Conservation (phyloP, 2,797 vertebrate genomes). For the Eulemur rubriventer region DNA sequence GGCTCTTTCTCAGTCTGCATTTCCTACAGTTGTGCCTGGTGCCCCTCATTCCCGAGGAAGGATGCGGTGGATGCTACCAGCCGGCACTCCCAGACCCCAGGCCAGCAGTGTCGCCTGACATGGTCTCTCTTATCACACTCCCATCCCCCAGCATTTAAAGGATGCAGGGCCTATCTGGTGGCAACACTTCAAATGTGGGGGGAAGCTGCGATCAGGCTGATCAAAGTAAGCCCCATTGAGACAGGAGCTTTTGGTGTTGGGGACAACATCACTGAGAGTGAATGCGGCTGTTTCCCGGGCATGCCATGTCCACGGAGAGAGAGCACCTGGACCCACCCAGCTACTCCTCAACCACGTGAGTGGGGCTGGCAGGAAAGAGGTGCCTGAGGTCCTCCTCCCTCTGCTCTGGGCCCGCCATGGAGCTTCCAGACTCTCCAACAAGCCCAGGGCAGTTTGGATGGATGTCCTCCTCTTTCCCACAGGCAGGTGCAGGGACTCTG, state of each 20-base stretch:
- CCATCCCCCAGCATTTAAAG: neutral
- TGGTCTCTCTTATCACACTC: too few relatives aligned
- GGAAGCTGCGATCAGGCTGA: slow-evolving; percentile 44
- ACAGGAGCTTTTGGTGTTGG: neutral
- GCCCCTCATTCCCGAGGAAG: neutral
- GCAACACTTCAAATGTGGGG: slow-evolving; percentile 25
- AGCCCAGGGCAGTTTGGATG: neutral
- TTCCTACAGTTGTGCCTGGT: neutral
- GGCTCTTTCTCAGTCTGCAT: neutral
- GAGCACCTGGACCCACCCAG: neutral
- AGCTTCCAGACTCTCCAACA: neutral
- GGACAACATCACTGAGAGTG: too few relatives aligned
- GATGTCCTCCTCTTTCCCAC: neutral
- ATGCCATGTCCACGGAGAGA: neutral
- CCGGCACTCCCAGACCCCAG: neutral
- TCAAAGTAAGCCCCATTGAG: slow-evolving; percentile 54
- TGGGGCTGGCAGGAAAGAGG: accelerated
- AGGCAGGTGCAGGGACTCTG: neutral
- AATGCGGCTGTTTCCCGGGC: neutral
- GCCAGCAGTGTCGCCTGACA: accelerated
- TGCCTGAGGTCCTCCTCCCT: accelerated
- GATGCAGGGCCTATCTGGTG: slow-evolving; percentile 29
- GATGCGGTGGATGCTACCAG: accelerated
- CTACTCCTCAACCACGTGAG: neutral
- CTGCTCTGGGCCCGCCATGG: neutral